Percentiles rank a stretch among this genome's conserved stretches.
Conservation (phyloP, 2,888 invertebrate species). For the Timandra comae region DNA sequence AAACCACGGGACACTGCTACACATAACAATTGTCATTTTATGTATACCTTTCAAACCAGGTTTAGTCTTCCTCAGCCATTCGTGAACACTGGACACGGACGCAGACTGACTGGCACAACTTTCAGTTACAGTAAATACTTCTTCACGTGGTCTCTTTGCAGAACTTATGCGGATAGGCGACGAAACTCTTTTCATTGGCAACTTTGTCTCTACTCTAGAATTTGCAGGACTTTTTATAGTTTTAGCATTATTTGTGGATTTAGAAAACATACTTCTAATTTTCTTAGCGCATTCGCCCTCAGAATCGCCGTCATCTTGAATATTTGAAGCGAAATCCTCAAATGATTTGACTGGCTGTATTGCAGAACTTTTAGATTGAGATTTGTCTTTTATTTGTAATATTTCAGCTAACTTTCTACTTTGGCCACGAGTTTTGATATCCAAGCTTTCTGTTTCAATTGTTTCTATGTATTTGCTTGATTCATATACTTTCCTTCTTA, state of each 20-base stretch:
- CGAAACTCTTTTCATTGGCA: conserved; percentile 21
- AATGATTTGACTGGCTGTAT: conserved; percentile 48
- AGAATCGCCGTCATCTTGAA: conserved; percentile 16
- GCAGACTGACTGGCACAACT: conserved; percentile 3
- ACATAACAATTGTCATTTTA: not conserved
- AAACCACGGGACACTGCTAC: not conserved
- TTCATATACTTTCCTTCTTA: too few relatives aligned
- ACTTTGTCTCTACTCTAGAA: conserved; percentile 4
- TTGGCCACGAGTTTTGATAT: not conserved
- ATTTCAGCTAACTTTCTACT: not conserved
- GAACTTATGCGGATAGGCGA: conserved; percentile 10
- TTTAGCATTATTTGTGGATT: conserved; percentile 12
- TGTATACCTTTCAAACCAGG: conserved; percentile 30
- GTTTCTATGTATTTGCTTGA: too few relatives aligned
- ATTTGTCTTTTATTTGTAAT: not conserved
- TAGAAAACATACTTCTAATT: conserved; percentile 14
- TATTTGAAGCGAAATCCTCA: conserved; percentile 21
- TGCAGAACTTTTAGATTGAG: not conserved
- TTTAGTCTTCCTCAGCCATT: conserved; percentile 42
- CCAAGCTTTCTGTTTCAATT: not conserved
- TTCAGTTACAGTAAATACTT: not conserved
- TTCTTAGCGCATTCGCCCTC: conserved; percentile 16
- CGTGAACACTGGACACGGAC: conserved; percentile 36
- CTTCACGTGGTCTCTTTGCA: conserved; percentile 22
- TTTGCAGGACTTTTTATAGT: too few relatives aligned